Evolutionary conservation across 92 coral and sea anemone species (phyloP).

Genomic region (Porites rus): DNA sequence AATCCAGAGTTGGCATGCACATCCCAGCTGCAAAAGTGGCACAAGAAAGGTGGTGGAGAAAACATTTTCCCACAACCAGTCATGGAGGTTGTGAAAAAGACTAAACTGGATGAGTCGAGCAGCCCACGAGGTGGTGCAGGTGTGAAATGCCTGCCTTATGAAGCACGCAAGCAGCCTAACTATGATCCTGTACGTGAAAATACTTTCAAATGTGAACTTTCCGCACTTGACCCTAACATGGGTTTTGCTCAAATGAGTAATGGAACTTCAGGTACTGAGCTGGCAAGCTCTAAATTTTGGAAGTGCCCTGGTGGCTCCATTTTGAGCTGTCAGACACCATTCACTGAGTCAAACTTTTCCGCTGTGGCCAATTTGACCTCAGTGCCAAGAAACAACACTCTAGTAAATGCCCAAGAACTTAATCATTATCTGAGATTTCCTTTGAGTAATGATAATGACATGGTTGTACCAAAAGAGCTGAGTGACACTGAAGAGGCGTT

Average conservation of each 20-base stretch:
- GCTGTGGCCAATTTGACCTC: neutral
- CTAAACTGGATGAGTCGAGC: constrained; percentile 14
- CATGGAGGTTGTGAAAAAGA: constrained; percentile 22
- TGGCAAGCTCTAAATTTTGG: too few relatives aligned
- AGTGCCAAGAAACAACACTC: neutral
- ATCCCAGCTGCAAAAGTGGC: neutral
- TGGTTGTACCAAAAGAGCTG: neutral
- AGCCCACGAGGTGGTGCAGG: constrained; percentile 6
- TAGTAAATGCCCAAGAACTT: neutral
- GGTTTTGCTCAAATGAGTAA: neutral
- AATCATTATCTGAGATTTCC: too few relatives aligned
- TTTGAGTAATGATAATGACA: too few relatives aligned
- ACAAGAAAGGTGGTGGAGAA: constrained; percentile 14
- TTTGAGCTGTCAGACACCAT: neutral
- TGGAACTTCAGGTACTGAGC: neutral
- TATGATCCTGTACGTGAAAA: neutral
- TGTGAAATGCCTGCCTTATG: constrained; percentile 21
- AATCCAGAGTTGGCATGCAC: too few relatives aligned
- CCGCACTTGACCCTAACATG: too few relatives aligned
- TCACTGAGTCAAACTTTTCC: constrained; percentile 4
- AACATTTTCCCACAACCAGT: constrained; percentile 15
- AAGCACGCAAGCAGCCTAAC: constrained; percentile 14
- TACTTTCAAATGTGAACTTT: too few relatives aligned
- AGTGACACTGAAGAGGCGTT: neutral
- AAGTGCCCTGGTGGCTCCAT: neutral